Evolutionary conservation across 2,113 vertebrate species (phyloP).

Genomic region (Cairina moschata): DNA sequence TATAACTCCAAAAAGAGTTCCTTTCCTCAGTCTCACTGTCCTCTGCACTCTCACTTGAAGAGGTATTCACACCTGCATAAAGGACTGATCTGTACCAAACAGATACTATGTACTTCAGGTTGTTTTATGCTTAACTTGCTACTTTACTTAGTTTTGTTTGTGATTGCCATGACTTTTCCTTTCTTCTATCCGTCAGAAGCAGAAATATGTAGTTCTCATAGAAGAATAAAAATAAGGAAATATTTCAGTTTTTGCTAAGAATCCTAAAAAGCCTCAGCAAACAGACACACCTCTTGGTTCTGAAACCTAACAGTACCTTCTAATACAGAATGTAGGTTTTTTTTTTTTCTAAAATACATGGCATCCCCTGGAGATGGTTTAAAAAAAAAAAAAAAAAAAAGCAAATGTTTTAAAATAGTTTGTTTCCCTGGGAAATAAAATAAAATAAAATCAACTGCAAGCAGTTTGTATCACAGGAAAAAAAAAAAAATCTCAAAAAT

Average conservation of each 20-base stretch:
- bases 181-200: not conserved
- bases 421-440: constrained; percentile 2
- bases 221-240: not conserved
- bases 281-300: not conserved
- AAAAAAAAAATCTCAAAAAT: not conserved
- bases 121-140: not conserved
- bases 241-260: not conserved
- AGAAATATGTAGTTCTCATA: not conserved
- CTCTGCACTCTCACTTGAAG: not conserved
- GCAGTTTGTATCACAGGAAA: not conserved
- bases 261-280: not conserved
- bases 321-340: constrained; percentile 24
- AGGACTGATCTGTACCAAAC: not conserved
- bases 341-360: not conserved
- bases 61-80: rapidly evolving
- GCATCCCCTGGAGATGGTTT: not conserved
- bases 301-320: not conserved
- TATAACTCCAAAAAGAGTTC: not conserved
- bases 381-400: not conserved
- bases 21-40: not conserved
- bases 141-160: not conserved
- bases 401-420: constrained; percentile 44
- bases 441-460: not conserved
- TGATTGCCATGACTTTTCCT: not conserved
- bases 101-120: not conserved